These are phyloP conservation scores for Lithobates pipiens DNA, from an alignment of 2,797 vertebrate species.

Conservation along the genomic window DNA sequence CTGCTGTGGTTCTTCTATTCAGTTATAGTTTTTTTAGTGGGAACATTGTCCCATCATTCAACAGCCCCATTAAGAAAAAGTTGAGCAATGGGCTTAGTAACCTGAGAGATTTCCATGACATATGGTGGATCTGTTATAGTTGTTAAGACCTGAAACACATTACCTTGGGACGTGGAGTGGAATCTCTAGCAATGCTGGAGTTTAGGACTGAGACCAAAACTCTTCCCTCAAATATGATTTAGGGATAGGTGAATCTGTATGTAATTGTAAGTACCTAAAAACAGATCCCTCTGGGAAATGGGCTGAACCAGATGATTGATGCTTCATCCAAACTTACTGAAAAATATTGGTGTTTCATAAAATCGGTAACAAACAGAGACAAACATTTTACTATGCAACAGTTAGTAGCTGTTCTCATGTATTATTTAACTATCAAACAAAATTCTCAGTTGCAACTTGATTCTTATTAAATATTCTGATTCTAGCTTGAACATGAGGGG, in stretches of 20 bases:
- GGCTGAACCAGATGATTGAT: conserved; percentile 37
- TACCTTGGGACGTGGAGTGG: conserved; percentile 17
- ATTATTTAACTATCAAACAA: conserved; percentile 16
- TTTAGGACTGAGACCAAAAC: conserved; percentile 25
- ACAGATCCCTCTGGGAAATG: conserved; percentile 17
- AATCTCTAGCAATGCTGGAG: conserved; percentile 33
- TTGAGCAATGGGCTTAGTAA: conserved; percentile 33
- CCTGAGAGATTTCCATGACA: conserved; percentile 37
- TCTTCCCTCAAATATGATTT: conserved; percentile 43
- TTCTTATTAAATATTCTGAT: conserved; percentile 26
- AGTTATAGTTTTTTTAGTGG: conserved; percentile 17
- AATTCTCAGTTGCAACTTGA: not conserved
- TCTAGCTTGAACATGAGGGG: not conserved
- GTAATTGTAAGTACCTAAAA: conserved; percentile 34
- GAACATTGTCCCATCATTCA: conserved; percentile 49
- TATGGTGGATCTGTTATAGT: conserved; percentile 49
- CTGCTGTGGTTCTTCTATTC: conserved; percentile 11
- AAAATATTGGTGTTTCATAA: not conserved
- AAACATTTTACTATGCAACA: not conserved
- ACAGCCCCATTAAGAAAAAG: conserved; percentile 29
- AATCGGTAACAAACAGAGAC: not conserved
- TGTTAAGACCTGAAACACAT: conserved; percentile 32
- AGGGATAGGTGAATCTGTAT: conserved; percentile 40
- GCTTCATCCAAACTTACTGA: not conserved
- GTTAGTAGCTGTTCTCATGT: not conserved